phyloP scores from a whole-genome alignment of 2,888 invertebrate genomes.

The Aplocera efformata region DNA sequence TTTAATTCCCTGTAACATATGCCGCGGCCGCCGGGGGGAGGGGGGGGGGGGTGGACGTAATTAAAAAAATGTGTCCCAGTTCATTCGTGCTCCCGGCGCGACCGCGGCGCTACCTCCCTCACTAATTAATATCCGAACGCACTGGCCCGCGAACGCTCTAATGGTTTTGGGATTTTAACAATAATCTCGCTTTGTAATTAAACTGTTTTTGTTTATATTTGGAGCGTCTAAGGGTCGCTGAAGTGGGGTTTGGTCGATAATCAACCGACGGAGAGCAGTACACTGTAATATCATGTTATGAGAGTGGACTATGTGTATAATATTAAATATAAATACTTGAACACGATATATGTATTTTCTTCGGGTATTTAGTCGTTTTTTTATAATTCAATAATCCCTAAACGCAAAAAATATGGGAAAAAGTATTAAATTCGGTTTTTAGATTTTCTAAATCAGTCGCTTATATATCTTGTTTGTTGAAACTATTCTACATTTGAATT shows the following conservation, averaged over 20 bases:
- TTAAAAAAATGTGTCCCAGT: slow-evolving; percentile 78
- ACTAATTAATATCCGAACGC: slow-evolving; percentile 61
- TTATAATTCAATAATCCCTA: too few relatives aligned
- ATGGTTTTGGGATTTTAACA: slow-evolving; percentile 64
- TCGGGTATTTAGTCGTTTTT: too few relatives aligned
- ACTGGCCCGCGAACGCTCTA: slow-evolving; percentile 32
- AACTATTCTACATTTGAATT: too few relatives aligned
- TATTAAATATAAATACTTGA: too few relatives aligned
- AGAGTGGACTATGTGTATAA: too few relatives aligned
- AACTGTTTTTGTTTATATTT: slow-evolving; percentile 23
- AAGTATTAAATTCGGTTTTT: too few relatives aligned
- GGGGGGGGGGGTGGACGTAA: slow-evolving; percentile 45
- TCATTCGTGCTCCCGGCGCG: slow-evolving; percentile 61
- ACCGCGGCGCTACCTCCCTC: slow-evolving; percentile 51
- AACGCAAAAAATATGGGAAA: too few relatives aligned
- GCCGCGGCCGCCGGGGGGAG: slow-evolving; percentile 38
- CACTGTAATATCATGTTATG: background rate
- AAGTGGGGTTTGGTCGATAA: background rate
- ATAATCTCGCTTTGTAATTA: slow-evolving; percentile 46
- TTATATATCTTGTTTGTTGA: too few relatives aligned
- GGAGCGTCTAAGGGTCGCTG: slow-evolving; percentile 11
- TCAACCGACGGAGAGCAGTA: too few relatives aligned
- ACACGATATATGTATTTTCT: too few relatives aligned
- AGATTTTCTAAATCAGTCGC: too few relatives aligned
- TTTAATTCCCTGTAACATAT: slow-evolving; percentile 74